A percentile compares a stretch with the other conserved stretches of the same genome.
Conservation (phyloP, 37 sponge, comb jelly and placozoan genomes). For the Petrosia ficiformis region DNA sequence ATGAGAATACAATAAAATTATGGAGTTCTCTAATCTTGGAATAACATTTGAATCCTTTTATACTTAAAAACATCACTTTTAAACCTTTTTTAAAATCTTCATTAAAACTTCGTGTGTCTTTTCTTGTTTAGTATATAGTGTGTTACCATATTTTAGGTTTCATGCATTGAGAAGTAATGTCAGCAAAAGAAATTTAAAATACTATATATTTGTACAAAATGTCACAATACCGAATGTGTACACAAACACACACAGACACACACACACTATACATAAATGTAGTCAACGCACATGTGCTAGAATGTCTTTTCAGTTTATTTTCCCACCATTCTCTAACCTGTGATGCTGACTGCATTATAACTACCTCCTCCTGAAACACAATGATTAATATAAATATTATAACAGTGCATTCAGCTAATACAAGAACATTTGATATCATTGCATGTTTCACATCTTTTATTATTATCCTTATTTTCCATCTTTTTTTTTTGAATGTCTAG, state of each 20-base stretch:
- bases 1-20: not conserved
- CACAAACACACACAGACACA: too few relatives aligned
- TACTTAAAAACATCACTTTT: too few relatives aligned
- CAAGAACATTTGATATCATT: not conserved
- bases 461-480: too few relatives aligned
- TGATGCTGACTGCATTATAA: constrained; percentile 39
- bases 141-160: too few relatives aligned
- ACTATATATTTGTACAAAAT: too few relatives aligned
- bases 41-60: not conserved
- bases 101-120: too few relatives aligned
- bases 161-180: too few relatives aligned
- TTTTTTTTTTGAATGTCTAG: too few relatives aligned
- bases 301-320: not conserved
- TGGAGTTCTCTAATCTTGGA: not conserved
- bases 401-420: not conserved
- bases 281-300: not conserved
- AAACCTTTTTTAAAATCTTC: not conserved
- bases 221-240: too few relatives aligned
- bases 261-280: not conserved
- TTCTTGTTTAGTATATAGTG: too few relatives aligned
- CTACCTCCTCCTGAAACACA: constrained; percentile 16
- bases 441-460: too few relatives aligned
- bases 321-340: constrained; percentile 13
- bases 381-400: not conserved
- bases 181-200: too few relatives aligned